Percentiles rank a stretch among this genome's conserved stretches.
These are phyloP conservation scores for Junonia oenone DNA, from an alignment of 2,888 invertebrate genomes.

Conservation along the genomic window DNA sequence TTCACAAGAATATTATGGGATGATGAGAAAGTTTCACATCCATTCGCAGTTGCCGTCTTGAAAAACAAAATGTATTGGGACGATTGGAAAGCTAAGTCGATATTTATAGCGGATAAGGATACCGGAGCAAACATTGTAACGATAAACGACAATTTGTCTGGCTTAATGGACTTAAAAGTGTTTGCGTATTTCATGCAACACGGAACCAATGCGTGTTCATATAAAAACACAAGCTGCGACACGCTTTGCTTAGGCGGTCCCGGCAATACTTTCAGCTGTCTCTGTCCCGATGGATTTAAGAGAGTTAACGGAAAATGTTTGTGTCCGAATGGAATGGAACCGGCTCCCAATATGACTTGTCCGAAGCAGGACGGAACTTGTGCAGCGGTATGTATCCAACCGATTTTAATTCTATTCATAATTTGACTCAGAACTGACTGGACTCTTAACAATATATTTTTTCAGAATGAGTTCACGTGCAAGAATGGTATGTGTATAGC, in stretches of 20 bases:
- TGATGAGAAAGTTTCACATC: constrained; percentile 86
- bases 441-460: too few relatives aligned
- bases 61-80: constrained; percentile 94
- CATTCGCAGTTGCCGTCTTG: constrained; percentile 91
- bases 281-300: constrained; percentile 89
- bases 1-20: constrained; percentile 84
- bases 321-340: constrained; percentile 85
- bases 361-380: constrained; percentile 79
- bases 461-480: constrained; percentile 83
- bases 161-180: constrained; percentile 90
- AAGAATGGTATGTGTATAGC: constrained; percentile 86
- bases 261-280: constrained; percentile 82
- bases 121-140: constrained; percentile 81
- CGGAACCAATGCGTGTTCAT: constrained; percentile 85
- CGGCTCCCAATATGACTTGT: constrained; percentile 85
- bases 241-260: constrained; percentile 90
- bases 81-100: constrained; percentile 90
- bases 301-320: constrained; percentile 81
- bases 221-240: constrained; percentile 81
- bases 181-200: constrained; percentile 87
- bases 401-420: neutral
- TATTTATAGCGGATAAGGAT: constrained; percentile 90
- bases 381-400: constrained; percentile 62
- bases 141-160: constrained; percentile 81
- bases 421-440: too few relatives aligned